These are phyloP conservation scores for Blastobasis lacticolella DNA, from an alignment of 2,888 invertebrate genomes.

Conservation along the genomic window DNA sequence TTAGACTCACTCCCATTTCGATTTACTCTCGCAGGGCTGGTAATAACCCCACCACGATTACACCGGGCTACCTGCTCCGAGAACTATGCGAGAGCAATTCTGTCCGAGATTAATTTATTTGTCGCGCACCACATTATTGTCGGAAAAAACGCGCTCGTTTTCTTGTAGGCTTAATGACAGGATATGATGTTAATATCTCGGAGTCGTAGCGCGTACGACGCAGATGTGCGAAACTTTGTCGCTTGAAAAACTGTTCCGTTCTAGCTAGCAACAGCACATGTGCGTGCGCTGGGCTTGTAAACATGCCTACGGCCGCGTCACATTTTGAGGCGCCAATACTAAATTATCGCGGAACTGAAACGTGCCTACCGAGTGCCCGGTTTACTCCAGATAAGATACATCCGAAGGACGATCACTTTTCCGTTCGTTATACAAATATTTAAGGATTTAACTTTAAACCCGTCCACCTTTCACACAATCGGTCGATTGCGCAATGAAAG, in stretches of 20 bases:
- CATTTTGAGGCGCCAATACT: no score
- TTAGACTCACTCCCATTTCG: slow-evolving; percentile 69
- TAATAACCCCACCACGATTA: slow-evolving; percentile 52
- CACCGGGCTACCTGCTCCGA: slow-evolving; percentile 28
- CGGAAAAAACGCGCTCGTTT: slow-evolving; percentile 39
- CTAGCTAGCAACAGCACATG: slow-evolving; percentile 29
- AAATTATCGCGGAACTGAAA: no score
- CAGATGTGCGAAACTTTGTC: slow-evolving; percentile 61
- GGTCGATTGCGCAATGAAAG: no score
- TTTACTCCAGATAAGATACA: no score
- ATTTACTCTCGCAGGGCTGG: slow-evolving; percentile 50
- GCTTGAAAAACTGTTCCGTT: slow-evolving; percentile 47
- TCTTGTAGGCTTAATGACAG: slow-evolving; percentile 63
- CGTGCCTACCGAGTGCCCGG: no score
- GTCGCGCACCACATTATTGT: slow-evolving; percentile 49
- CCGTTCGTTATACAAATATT: no score
- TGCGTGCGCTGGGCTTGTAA: no score
- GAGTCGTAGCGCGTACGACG: slow-evolving; percentile 38
- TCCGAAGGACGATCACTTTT: no score
- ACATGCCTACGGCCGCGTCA: no score
- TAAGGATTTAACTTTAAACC: neutral
- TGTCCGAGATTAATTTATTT: slow-evolving; percentile 55
- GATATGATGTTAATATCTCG: slow-evolving; percentile 55
- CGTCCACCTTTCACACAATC: no score
- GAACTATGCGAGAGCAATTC: slow-evolving; percentile 51